Conservation (phyloP, 2,797 vertebrate species). For the Galaxias olidus region DNA sequence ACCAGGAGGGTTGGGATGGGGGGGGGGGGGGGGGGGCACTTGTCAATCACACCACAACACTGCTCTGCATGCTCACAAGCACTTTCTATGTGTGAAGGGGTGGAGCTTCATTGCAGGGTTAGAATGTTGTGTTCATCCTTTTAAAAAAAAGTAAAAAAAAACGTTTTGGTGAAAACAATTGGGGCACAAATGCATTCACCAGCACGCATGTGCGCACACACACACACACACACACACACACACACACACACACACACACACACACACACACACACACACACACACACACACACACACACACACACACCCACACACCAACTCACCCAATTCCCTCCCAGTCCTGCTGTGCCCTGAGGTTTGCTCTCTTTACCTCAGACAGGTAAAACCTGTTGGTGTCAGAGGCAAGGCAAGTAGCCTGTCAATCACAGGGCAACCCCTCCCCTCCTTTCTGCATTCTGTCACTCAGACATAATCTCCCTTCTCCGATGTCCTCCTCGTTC, state of each 20-base stretch:
- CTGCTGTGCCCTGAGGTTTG: slow-evolving; percentile 6
- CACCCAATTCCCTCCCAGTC: neutral
- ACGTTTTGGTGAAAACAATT: too few species aligned
- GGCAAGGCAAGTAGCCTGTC: slow-evolving; percentile 11
- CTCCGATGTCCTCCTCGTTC: slow-evolving; percentile 21
- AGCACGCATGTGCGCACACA: neutral
- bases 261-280: neutral
- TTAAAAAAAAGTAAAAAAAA: too few species aligned
- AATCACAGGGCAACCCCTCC: slow-evolving; percentile 17
- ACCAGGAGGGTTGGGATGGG: too few species aligned
- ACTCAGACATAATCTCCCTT: slow-evolving; percentile 29
- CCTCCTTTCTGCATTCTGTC: slow-evolving; percentile 26
- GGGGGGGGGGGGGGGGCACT: too few species aligned
- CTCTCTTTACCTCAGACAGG: slow-evolving; percentile 31
- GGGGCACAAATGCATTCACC: neutral
- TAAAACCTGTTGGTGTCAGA: slow-evolving; percentile 38
- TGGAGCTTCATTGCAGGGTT: too few species aligned
- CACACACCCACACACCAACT: neutral
- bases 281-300: slow-evolving; percentile 9
- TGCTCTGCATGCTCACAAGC: too few species aligned
- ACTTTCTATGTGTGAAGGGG: too few species aligned
- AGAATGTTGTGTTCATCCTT: too few species aligned
- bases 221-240: neutral
- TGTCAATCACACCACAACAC: too few species aligned
- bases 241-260: neutral